Evolutionary conservation across 2,797 vertebrate species (phyloP).

Genomic region (Danionella dracula): DNA sequence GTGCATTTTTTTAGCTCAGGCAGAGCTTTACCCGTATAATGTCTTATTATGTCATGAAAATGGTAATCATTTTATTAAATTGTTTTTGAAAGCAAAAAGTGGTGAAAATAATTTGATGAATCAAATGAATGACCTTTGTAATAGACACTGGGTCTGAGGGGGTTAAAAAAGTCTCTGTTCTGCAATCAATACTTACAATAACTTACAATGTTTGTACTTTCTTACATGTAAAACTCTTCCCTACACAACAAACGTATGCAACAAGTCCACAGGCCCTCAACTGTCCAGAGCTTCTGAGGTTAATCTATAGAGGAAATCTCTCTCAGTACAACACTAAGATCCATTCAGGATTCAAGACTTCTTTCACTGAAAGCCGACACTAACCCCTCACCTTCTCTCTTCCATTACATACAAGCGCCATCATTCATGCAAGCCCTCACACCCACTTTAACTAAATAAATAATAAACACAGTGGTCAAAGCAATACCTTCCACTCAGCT

Average conservation of each 20-base stretch:
- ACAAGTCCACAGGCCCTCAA: background rate
- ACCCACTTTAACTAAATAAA: conserved; percentile 36
- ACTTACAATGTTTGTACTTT: too few species aligned
- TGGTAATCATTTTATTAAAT: too few species aligned
- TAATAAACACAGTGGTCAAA: conserved; percentile 54
- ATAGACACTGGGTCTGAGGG: too few species aligned
- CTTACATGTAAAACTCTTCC: background rate
- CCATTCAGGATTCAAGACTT: conserved; percentile 29
- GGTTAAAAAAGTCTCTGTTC: too few species aligned
- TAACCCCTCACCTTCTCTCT: conserved; percentile 27
- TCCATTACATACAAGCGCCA: conserved; percentile 12
- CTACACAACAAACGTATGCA: conserved; percentile 1
- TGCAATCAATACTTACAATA: too few species aligned
- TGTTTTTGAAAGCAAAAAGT: too few species aligned
- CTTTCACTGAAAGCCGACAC: conserved; percentile 34
- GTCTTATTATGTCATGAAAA: too few species aligned
- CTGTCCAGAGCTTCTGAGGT: conserved; percentile 21
- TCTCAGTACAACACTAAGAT: conserved; percentile 29
- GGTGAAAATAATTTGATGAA: too few species aligned
- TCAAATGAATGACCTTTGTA: too few species aligned
- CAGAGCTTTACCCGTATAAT: too few species aligned
- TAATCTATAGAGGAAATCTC: conserved; percentile 32
- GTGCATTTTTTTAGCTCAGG: too few species aligned
- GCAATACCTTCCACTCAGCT: conserved; percentile 38
- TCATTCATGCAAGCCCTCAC: conserved; percentile 4